These are phyloP conservation scores for Actinia equina DNA, from an alignment of 64 coral and sea anemone species.

Conservation along the genomic window DNA sequence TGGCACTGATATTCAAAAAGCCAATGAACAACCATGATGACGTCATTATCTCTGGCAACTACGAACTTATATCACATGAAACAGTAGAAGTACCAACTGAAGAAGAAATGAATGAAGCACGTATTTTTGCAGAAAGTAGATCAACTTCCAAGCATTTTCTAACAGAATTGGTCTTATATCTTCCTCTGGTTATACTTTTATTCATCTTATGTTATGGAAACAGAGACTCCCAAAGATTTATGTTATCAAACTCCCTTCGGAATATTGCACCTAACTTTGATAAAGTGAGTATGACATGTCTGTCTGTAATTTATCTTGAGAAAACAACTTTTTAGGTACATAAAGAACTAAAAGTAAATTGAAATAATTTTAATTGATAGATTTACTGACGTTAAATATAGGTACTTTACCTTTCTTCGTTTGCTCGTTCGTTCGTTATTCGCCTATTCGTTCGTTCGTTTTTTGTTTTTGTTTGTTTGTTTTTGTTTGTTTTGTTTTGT, in stretches of 20 bases:
- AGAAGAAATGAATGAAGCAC: not conserved
- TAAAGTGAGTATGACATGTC: not conserved
- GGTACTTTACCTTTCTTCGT: too few relatives aligned
- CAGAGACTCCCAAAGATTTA: constrained; percentile 22
- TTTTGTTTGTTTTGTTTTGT: not conserved
- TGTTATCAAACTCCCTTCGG: not conserved
- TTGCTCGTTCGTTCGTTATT: too few relatives aligned
- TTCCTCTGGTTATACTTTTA: constrained; percentile 43
- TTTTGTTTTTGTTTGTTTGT: not conserved
- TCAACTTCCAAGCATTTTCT: constrained; percentile 6
- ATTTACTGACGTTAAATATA: too few relatives aligned
- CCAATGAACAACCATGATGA: constrained; percentile 15
- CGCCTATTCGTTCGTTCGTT: too few relatives aligned
- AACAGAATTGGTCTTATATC: constrained; percentile 39
- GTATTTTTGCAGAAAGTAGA: not conserved
- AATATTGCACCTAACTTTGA: not conserved
- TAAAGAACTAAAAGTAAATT: too few relatives aligned
- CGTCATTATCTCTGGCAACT: not conserved
- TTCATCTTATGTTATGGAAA: constrained; percentile 80
- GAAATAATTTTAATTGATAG: too few relatives aligned
- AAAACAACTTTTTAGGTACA: too few relatives aligned
- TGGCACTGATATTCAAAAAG: constrained; percentile 32
- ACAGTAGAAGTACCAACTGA: not conserved
- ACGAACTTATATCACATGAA: not conserved
- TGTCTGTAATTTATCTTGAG: not conserved